Evolutionary conservation across 2,797 vertebrate genomes (phyloP), one percentile per base, ranked within the genome.

Genomic region (Telmatherina bonti): DNA sequence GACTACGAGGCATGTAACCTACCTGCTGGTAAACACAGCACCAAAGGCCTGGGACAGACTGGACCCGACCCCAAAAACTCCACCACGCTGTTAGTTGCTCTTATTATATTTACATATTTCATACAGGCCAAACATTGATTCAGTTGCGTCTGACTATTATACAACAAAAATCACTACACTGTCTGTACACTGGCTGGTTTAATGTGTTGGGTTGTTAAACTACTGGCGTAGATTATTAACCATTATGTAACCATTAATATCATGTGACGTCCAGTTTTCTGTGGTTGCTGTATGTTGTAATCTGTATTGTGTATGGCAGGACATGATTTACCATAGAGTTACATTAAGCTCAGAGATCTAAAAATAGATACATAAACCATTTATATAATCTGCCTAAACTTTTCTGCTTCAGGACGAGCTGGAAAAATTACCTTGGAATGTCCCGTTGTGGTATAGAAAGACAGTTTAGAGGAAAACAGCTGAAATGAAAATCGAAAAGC

Each of bases 31-130:
- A 97, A 96, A 85, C 93, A 96, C 74, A 96, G 96, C 87, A 97
- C 93, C 63, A 98, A 96, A 77, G 97, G 96, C 10, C 60, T 97
- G 35, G 97, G 97, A 29, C 94, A 91, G 90, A 95, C 94, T 1
- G 94, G 90, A 27, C 96, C 96, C 0, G 89, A 91, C 79, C 94
- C 95, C 7, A 62, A 82, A 7, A 93, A 93, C 81, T 75, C 74
- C 2, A 30, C 93, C 61, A 83, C 64, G 1, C 85, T 97, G 97
- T 98, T 33, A 95, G 97, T 95, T 18, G 4, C 18, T 3, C 12
- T 56, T 29, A 24, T 35, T 24, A 30, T 10, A 5, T 60, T 15
- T 12, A 63, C 13, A 33, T 61, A 31, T 49, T 30, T 68, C 53
- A 76, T 1, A 63, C 62, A 70, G 60, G 43, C 30, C 56, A 16